A percentile compares a stretch with the other conserved stretches of the same genome.
Evolutionary conservation across 2,888 invertebrate species (phyloP).

Genomic region (Mesorhabditis sp.): DNA sequence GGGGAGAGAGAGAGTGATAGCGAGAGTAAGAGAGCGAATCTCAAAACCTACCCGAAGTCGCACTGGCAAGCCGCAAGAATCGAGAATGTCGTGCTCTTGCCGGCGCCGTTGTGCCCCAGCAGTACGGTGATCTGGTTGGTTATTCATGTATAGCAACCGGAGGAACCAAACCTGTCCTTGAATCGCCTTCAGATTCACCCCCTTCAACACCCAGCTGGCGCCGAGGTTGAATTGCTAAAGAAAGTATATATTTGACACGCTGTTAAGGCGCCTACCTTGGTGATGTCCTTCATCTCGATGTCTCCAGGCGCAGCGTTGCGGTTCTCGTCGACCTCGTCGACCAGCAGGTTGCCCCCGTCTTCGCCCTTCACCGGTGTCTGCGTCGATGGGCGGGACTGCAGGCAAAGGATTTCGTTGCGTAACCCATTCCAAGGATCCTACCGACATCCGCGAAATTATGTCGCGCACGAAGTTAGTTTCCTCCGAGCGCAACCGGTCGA

Average conservation of each 20-base stretch:
- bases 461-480: too few relatives aligned
- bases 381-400: too few relatives aligned
- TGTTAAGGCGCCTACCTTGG: constrained; percentile 22
- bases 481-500: too few relatives aligned
- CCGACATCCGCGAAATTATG: too few relatives aligned
- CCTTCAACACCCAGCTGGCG: constrained; percentile 48
- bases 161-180: constrained; percentile 36
- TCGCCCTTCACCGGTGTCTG: too few relatives aligned
- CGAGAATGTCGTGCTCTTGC: constrained; percentile 36
- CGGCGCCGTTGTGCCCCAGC: constrained; percentile 33
- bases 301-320: constrained; percentile 27
- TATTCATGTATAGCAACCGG: too few relatives aligned
- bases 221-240: constrained; percentile 31
- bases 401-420: too few relatives aligned
- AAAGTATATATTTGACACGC: too few relatives aligned
- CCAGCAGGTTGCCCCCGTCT: too few relatives aligned
- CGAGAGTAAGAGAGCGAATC: too few relatives aligned
- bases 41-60: constrained; percentile 25
- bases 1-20: too few relatives aligned
- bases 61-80: constrained; percentile 43
- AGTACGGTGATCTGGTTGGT: constrained; percentile 42
- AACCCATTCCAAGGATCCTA: too few relatives aligned
- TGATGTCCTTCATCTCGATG: constrained; percentile 37
- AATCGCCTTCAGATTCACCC: constrained; percentile 44
- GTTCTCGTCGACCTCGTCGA: constrained; percentile 22